Base-by-base conservation (phyloP, 2,113 vertebrate species). In the Varanus salvator region DNA sequence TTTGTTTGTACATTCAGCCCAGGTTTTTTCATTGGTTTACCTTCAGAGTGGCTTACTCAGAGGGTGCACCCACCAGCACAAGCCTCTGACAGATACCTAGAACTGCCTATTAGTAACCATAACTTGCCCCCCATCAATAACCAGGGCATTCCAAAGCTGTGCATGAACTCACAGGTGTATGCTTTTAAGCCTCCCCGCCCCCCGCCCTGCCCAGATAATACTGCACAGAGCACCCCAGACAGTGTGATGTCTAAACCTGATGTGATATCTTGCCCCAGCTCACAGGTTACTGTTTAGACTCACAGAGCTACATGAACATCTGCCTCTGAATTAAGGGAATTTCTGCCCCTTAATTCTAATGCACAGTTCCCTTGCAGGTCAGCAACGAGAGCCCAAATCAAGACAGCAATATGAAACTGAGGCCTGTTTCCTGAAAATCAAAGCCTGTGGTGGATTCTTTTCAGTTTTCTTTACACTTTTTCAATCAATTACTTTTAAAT, bases 401-500 rank as follows among this genome's bases (percentile, higher is more conserved):
- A 88, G 75, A 27, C 44, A 76, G 1, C 48, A 88, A 87, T 89
- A 90, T 34, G 74, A 77, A 11, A 9, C 54, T 34, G 50, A 52
- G 48, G n/a, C 93, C 87, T 93, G 15, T 75, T 93, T 91, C 71
- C 48, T 60, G 83, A 91, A 84, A 66, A 95, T 44, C 21, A 60
- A 94, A 95, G 89, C 38, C 71, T 93, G 50, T 57, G 52, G 31
- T 21, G 87, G 5, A 92, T 94, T 86, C 83, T 86, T 21, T 3
- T 83, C 66, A 89, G 8, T 86, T 95, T 89, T 90, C 64, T 93
- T 93, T 93, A 71, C 86, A 92, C 64, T 89, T 93, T 90, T 80
- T 34, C 69, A 72, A 91, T 93, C 78, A 96, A 93, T 93, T 88
- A 66, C 84, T 69, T 92, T 90, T 74, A 94, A 15, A 48, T 87